A percentile compares a stretch with the other conserved stretches of the same genome.
These are phyloP conservation scores for Lepilemur ruficaudatus DNA, from an alignment of 2,797 vertebrate genomes.

Conservation along the genomic window DNA sequence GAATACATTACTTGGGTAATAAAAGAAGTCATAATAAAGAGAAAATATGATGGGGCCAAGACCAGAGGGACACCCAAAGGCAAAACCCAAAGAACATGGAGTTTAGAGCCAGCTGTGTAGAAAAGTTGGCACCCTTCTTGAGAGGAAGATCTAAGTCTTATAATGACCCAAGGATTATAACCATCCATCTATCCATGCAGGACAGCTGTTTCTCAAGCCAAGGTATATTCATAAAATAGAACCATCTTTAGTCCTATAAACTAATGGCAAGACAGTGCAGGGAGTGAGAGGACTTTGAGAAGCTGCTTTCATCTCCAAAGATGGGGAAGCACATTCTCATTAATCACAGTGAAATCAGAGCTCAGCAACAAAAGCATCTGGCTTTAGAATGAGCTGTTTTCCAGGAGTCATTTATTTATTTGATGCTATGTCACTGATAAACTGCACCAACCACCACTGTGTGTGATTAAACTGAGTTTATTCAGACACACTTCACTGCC, in stretches of 20 bases:
- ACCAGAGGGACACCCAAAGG: neutral
- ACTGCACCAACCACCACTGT: slow-evolving; percentile 40
- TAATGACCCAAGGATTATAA: neutral
- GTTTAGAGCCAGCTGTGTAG: neutral
- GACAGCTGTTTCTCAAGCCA: neutral
- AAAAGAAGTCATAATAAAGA: neutral
- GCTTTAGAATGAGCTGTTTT: slow-evolving; percentile 67
- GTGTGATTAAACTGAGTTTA: slow-evolving; percentile 64
- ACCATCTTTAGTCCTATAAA: neutral
- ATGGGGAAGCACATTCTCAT: slow-evolving; percentile 31
- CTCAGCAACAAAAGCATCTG: slow-evolving; percentile 55
- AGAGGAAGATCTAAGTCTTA: neutral
- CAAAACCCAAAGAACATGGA: neutral
- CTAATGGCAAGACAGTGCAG: neutral
- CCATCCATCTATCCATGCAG: neutral
- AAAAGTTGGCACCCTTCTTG: neutral
- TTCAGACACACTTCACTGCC: slow-evolving; percentile 48
- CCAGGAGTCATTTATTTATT: slow-evolving; percentile 72
- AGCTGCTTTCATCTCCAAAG: neutral
- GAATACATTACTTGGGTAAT: neutral
- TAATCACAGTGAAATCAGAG: slow-evolving; percentile 65
- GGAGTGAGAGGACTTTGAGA: neutral
- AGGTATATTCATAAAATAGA: neutral
- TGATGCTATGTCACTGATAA: slow-evolving; percentile 73
- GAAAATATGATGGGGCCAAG: neutral